phyloP scores from a whole-genome alignment of 2,888 invertebrate genomes.

The Nomada goodeniana region DNA sequence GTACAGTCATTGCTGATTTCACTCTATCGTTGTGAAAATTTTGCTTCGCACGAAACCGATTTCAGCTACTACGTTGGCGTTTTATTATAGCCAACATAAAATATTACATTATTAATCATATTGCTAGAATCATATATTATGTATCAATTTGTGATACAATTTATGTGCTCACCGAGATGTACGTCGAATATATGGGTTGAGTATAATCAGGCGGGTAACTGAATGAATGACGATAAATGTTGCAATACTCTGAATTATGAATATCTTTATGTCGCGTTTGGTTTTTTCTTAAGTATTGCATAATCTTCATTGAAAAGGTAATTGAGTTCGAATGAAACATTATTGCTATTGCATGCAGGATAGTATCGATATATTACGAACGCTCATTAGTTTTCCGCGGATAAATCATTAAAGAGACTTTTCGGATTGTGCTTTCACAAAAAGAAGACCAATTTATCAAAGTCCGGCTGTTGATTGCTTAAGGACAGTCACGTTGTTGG shows the following conservation, averaged over 20 bases:
- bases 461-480: neutral
- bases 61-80: neutral
- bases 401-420: neutral
- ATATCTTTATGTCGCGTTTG: too few species aligned
- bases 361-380: too few species aligned
- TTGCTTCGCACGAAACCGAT: constrained; percentile 1
- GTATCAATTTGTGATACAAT: neutral
- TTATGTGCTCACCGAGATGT: neutral
- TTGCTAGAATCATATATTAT: neutral
- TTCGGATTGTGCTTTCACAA: neutral
- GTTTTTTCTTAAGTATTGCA: too few species aligned
- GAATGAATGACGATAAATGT: neutral
- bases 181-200: neutral
- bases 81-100: neutral
- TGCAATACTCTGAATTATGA: too few species aligned
- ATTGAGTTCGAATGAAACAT: too few species aligned
- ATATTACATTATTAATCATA: neutral
- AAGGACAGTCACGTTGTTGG: neutral
- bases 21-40: constrained; percentile 43
- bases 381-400: neutral
- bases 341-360: too few species aligned
- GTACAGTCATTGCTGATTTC: constrained; percentile 58
- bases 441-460: neutral
- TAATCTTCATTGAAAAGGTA: too few species aligned
- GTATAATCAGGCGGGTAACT: neutral